Evolutionary conservation across 1,140 invertebrate genomes (phyloP).

Genomic region (Apolygus lucorum): DNA sequence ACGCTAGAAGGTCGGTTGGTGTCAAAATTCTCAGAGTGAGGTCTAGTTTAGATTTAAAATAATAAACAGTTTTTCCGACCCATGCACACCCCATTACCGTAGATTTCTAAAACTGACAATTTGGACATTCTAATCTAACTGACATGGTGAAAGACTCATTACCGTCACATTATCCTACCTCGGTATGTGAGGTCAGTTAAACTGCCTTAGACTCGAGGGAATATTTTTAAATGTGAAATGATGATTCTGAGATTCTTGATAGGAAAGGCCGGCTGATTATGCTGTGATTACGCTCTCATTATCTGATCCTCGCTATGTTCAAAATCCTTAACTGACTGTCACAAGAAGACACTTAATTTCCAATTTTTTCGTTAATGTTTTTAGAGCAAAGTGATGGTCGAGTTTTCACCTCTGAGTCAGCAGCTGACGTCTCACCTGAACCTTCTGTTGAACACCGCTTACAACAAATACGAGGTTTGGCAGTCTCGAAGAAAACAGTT

Average conservation of each 20-base stretch:
- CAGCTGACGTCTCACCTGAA: conserved; percentile 79
- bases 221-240: no score
- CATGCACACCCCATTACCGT: no score
- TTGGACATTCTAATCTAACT: no score
- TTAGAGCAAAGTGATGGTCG: conserved; percentile 66
- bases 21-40: no score
- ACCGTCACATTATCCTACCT: no score
- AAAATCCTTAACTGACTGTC: background rate
- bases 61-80: no score
- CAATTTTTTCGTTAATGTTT: conserved; percentile 26
- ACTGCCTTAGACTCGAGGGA: no score
- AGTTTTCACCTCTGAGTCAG: conserved; percentile 65
- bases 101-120: no score
- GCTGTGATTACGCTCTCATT: background rate
- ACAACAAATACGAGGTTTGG: conserved; percentile 73
- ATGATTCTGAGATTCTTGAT: background rate
- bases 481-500: conserved; percentile 57
- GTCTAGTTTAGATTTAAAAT: no score
- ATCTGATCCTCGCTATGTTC: background rate
- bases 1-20: no score
- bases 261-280: background rate
- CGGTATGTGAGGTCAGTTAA: no score
- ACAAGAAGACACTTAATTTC: background rate
- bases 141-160: no score
- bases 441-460: conserved; percentile 70